Conservation (phyloP, 2,797 vertebrate genomes). For the Labeo calbasu region DNA sequence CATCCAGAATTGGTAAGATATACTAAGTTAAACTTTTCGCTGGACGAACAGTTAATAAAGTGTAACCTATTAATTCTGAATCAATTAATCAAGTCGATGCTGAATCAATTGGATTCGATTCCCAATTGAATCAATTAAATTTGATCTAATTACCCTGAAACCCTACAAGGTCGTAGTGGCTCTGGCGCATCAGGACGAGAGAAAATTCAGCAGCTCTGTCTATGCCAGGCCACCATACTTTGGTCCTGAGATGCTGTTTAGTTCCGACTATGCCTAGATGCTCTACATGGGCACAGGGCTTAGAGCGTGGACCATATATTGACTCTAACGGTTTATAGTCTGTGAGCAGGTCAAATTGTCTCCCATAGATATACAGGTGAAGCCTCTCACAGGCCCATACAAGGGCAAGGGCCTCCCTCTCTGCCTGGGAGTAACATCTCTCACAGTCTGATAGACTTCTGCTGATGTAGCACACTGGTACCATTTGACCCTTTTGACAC, state of each 20-base stretch:
- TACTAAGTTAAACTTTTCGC: too few species aligned
- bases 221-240: constrained; percentile 22
- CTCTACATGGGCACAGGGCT: constrained; percentile 40
- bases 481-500: constrained; percentile 16
- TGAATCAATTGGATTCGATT: too few species aligned
- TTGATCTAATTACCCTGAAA: too few species aligned
- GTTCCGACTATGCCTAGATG: constrained; percentile 42
- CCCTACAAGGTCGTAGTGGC: constrained; percentile 5
- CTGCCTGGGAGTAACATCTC: constrained; percentile 33
- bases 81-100: too few species aligned
- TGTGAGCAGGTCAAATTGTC: constrained; percentile 48
- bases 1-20: too few species aligned
- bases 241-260: constrained; percentile 40
- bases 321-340: constrained; percentile 51
- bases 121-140: too few species aligned
- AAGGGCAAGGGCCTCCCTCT: constrained; percentile 32
- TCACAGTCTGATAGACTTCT: constrained; percentile 42
- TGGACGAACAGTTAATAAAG: too few species aligned
- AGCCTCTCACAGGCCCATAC: constrained; percentile 51
- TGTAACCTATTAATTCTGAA: too few species aligned
- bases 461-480: constrained; percentile 41
- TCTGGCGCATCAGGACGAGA: constrained; percentile 1
- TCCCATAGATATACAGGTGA: constrained; percentile 46
- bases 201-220: background rate
- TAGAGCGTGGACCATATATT: constrained; percentile 20